Percentiles rank a stretch among this genome's conserved stretches.
Conservation (phyloP, 2,113 vertebrate species). For the Lagopus muta region DNA sequence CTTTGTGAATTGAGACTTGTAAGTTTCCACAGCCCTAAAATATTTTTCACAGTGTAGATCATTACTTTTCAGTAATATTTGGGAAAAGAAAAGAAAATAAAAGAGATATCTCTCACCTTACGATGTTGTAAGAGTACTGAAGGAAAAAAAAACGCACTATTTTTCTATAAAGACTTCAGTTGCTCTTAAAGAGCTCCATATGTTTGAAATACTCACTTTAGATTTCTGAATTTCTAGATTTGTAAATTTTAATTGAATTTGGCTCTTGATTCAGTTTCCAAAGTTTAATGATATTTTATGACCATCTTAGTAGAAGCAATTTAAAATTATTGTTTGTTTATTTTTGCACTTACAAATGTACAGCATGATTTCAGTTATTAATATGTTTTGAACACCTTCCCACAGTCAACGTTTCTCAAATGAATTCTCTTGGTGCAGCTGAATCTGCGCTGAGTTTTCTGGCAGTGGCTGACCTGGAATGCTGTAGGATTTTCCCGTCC, state of each 20-base stretch:
- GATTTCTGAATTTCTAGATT: accelerated
- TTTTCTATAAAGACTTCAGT: not conserved
- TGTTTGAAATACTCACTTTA: not conserved
- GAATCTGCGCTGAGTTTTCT: not conserved
- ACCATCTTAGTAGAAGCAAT: not conserved
- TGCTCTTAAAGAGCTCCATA: not conserved
- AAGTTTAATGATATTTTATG: not conserved
- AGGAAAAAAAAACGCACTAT: too few species aligned
- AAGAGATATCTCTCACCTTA: not conserved
- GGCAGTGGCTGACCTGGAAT: not conserved
- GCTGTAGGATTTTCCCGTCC: not conserved
- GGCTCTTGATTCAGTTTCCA: not conserved
- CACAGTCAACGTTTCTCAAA: not conserved
- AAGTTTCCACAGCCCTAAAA: not conserved
- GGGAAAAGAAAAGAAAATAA: not conserved
- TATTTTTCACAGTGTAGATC: not conserved
- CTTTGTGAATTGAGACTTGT: not conserved
- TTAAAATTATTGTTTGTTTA: not conserved
- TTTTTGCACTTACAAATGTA: not conserved
- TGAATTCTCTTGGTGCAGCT: not conserved
- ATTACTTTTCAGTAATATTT: not conserved
- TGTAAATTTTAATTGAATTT: not conserved
- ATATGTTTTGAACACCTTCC: not conserved
- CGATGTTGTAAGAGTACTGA: not conserved
- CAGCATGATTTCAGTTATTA: not conserved